These are phyloP conservation scores for Luperina nickerlii DNA, from an alignment of 2,888 invertebrate species.

Conservation along the genomic window DNA sequence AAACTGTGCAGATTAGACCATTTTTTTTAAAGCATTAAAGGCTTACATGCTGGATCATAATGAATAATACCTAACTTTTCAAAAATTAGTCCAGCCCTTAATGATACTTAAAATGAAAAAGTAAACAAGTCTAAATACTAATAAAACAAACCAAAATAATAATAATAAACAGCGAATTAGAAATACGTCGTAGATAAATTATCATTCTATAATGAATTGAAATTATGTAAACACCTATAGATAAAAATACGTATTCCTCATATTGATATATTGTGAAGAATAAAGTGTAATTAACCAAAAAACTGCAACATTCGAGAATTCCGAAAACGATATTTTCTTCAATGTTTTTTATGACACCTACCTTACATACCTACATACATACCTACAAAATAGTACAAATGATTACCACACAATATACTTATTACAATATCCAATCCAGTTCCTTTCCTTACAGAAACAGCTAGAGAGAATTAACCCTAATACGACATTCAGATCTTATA, in stretches of 20 bases:
- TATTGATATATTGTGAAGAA: not conserved
- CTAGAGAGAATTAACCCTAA: slow-evolving; percentile 33
- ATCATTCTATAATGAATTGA: not conserved
- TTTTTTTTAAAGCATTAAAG: not conserved
- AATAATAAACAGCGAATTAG: not conserved
- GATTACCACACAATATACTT: not conserved
- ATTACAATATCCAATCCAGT: slow-evolving; percentile 9
- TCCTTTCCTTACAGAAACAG: slow-evolving; percentile 17
- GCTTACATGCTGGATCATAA: not conserved
- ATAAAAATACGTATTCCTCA: not conserved
- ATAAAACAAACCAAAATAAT: not conserved
- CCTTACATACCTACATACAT: not conserved
- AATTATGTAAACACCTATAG: not conserved
- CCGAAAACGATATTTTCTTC: not conserved
- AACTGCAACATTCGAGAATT: slow-evolving; percentile 1
- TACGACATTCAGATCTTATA: slow-evolving; percentile 40
- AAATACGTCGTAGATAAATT: not conserved
- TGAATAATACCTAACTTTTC: not conserved
- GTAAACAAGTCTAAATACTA: not conserved
- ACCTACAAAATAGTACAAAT: not conserved
- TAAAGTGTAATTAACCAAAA: not conserved
- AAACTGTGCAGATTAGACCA: slow-evolving; percentile 1
- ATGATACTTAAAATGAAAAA: not conserved
- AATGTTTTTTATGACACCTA: not conserved
- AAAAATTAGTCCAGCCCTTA: not conserved